Evolutionary conservation across 2,797 vertebrate species (phyloP).

Genomic region (Coluber constrictor): DNA sequence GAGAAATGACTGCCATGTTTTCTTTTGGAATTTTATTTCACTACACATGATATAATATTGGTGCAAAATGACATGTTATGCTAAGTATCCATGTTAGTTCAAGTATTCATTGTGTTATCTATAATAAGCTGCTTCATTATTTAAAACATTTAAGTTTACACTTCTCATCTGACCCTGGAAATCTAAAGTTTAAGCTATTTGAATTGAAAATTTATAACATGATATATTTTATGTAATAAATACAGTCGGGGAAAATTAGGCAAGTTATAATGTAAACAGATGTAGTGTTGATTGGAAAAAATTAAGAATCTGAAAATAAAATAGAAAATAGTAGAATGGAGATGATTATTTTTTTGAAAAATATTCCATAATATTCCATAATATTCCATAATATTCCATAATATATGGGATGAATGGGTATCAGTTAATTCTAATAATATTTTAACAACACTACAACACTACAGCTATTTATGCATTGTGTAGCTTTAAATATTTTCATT

Average conservation of each 20-base stretch:
- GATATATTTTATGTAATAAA: slow-evolving; percentile 39
- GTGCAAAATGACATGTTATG: background rate
- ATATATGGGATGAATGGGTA: slow-evolving; percentile 14
- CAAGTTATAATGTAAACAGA: slow-evolving; percentile 29
- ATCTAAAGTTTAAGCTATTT: background rate
- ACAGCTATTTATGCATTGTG: slow-evolving; percentile 29
- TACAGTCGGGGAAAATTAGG: slow-evolving; percentile 38
- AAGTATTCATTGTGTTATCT: background rate
- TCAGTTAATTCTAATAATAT: slow-evolving; percentile 25
- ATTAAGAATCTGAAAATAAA: slow-evolving; percentile 42
- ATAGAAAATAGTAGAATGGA: slow-evolving; percentile 31
- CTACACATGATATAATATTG: background rate
- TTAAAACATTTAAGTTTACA: slow-evolving; percentile 26
- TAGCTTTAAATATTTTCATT: slow-evolving; percentile 52
- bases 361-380: slow-evolving; percentile 28
- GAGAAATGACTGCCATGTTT: background rate
- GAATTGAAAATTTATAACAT: slow-evolving; percentile 17
- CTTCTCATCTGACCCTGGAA: slow-evolving; percentile 5
- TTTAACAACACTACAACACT: background rate
- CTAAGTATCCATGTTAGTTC: background rate
- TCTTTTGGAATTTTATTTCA: background rate
- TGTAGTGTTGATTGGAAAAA: slow-evolving; percentile 28
- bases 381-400: slow-evolving; percentile 35
- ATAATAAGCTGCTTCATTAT: background rate
- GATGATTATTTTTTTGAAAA: slow-evolving; percentile 15